Evolutionary conservation across 2,113 vertebrate genomes (phyloP).

Genomic region (Poecilia latipinna): DNA sequence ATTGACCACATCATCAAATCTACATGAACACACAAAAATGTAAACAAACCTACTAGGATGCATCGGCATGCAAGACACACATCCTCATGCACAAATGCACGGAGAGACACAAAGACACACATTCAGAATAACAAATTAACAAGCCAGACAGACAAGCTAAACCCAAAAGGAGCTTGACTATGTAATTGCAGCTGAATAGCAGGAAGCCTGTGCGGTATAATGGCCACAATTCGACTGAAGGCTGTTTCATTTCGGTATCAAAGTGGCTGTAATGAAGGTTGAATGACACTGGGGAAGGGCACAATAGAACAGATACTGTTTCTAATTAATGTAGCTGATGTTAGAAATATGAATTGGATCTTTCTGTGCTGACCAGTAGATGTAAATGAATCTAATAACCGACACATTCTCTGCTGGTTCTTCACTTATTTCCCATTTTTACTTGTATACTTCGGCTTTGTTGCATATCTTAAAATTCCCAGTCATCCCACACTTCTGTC

Average conservation of each 20-base stretch:
- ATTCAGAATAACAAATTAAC: constrained; percentile 45
- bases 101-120: constrained; percentile 11
- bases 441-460: constrained; percentile 38
- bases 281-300: constrained; percentile 70
- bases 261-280: constrained; percentile 74
- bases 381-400: constrained; percentile 57
- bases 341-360: constrained; percentile 68
- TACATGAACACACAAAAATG: constrained; percentile 21
- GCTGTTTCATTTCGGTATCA: constrained; percentile 73
- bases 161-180: constrained; percentile 57
- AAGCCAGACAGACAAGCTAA: constrained; percentile 43
- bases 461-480: constrained; percentile 16
- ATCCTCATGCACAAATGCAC: constrained; percentile 19
- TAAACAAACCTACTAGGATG: constrained; percentile 12
- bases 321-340: constrained; percentile 74
- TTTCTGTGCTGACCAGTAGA: constrained; percentile 55
- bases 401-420: constrained; percentile 11
- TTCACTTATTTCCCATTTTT: constrained; percentile 18
- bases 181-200: constrained; percentile 64
- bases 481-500: constrained; percentile 26
- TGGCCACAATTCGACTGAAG: constrained; percentile 64
- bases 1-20: constrained; percentile 29
- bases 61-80: constrained; percentile 11
- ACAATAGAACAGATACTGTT: constrained; percentile 70
- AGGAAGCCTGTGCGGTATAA: constrained; percentile 56